These are phyloP conservation scores for Rattus norvegicus DNA, from an alignment of 2,113 vertebrate species.

Conservation along the genomic window DNA sequence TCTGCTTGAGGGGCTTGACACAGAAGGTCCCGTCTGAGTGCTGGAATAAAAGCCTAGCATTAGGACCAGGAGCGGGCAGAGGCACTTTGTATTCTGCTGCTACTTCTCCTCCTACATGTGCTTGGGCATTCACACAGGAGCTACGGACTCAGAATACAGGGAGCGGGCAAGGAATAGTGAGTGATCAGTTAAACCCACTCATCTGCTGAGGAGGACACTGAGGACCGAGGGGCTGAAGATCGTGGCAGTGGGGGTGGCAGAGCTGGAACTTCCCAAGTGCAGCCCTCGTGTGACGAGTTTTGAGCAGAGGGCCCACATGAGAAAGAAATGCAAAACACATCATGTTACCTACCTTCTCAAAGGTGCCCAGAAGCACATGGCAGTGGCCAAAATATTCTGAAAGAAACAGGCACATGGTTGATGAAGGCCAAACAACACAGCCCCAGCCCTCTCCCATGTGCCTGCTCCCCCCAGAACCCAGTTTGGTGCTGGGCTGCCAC, in stretches of 20 bases:
- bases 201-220: neutral
- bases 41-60: constrained; percentile 81
- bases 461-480: neutral
- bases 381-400: constrained; percentile 96
- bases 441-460: too few species aligned
- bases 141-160: too few species aligned
- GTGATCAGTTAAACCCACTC: neutral
- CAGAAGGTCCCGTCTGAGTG: constrained; percentile 97
- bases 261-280: fast-evolving
- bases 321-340: neutral
- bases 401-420: constrained; percentile 69
- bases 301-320: neutral
- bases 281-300: too few species aligned
- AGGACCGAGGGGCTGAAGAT: neutral
- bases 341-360: constrained; percentile 93
- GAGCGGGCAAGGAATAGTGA: neutral
- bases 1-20: constrained; percentile 99
- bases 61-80: fast-evolving
- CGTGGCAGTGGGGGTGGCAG: neutral
- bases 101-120: fast-evolving
- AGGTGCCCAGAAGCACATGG: constrained; percentile 96
- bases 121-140: neutral
- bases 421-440: neutral
- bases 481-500: neutral
- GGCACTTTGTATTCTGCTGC: fast-evolving